phyloP scores from a whole-genome alignment of 2,888 invertebrate species.

The Caenorhabditis wallacei region DNA sequence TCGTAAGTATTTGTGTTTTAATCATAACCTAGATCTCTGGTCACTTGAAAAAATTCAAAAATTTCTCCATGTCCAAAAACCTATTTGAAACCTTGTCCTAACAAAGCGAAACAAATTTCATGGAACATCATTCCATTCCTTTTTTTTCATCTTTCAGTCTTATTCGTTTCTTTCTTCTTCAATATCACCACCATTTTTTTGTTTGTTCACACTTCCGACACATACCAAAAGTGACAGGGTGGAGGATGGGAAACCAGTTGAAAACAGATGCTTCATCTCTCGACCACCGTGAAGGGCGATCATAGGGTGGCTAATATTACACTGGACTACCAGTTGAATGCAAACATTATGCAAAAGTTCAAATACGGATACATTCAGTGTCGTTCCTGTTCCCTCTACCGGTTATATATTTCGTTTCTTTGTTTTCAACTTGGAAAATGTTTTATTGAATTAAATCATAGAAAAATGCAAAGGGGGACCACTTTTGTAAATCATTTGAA shows the following conservation, averaged over 20 bases:
- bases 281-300: slow-evolving; percentile 55
- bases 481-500: slow-evolving; percentile 2
- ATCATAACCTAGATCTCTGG: slow-evolving; percentile 15
- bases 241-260: slow-evolving; percentile 38
- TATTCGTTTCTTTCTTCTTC: slow-evolving; percentile 7
- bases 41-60: slow-evolving; percentile 4
- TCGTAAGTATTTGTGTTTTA: too few species aligned
- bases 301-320: slow-evolving; percentile 56
- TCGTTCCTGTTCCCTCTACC: slow-evolving; percentile 57
- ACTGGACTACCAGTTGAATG: slow-evolving; percentile 58
- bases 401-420: slow-evolving; percentile 2
- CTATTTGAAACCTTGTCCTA: slow-evolving; percentile 6
- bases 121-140: slow-evolving; percentile 25
- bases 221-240: slow-evolving; percentile 44
- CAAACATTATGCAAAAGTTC: slow-evolving; percentile 66
- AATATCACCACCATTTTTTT: slow-evolving; percentile 30
- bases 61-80: not conserved
- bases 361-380: slow-evolving; percentile 58
- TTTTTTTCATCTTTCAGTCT: slow-evolving; percentile 45
- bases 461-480: slow-evolving; percentile 40
- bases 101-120: slow-evolving; percentile 35
- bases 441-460: slow-evolving; percentile 3
- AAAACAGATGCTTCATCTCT: slow-evolving; percentile 57
- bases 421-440: slow-evolving; percentile 25
- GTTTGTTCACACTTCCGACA: slow-evolving; percentile 61